Evolutionary conservation across 30 jellyfish, hydroid and myxozoan genomes (phyloP).

Genomic region (Cassiopea xamachana): DNA sequence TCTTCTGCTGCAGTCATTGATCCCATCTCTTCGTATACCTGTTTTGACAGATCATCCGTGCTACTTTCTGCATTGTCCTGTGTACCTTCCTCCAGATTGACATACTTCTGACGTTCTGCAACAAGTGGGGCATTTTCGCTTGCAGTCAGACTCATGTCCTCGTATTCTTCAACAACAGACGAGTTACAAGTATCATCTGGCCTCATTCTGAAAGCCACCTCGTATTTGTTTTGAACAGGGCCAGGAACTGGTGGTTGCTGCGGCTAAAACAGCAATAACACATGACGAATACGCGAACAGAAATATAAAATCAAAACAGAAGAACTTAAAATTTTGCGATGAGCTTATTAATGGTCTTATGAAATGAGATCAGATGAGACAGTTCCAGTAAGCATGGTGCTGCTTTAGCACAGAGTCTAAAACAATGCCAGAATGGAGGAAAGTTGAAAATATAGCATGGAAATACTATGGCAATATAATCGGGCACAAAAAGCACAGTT

Average conservation of each 20-base stretch:
- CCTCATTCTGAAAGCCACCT: not conserved
- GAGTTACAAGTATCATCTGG: not conserved
- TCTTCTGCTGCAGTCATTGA: not conserved
- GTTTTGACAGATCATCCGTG: not conserved
- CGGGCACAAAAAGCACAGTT: too few species aligned
- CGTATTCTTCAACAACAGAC: conserved; percentile 44
- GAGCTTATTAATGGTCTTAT: too few species aligned
- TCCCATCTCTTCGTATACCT: conserved; percentile 56
- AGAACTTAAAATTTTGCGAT: not conserved
- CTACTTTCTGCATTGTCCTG: not conserved
- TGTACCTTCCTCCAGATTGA: conserved; percentile 3
- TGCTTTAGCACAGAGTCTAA: too few species aligned
- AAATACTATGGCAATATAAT: too few species aligned
- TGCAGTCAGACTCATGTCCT: conserved; percentile 49
- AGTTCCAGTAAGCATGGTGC: too few species aligned
- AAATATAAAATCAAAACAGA: too few species aligned
- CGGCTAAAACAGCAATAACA: not conserved
- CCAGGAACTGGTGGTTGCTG: conserved; percentile 7
- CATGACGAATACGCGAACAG: not conserved
- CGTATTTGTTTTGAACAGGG: conserved; percentile 16
- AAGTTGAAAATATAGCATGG: too few species aligned
- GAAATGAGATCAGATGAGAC: too few species aligned
- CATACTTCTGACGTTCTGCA: not conserved
- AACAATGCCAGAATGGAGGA: too few species aligned
- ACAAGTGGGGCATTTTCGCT: conserved; percentile 6